phyloP scores from a whole-genome alignment of 2,113 vertebrate genomes.

The Athene noctua region DNA sequence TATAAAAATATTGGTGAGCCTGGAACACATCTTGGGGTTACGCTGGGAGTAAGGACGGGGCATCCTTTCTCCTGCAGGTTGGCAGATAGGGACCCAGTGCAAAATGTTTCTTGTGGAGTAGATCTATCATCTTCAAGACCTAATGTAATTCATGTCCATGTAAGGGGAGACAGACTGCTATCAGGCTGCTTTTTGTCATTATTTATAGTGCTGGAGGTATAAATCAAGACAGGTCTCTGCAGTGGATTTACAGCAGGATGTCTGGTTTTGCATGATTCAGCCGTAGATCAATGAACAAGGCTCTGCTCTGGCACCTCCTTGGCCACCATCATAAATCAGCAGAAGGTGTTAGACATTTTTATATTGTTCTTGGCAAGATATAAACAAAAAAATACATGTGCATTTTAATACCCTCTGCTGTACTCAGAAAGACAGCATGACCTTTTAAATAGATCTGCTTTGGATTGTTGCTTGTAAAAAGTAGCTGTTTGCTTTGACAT shows the following conservation, averaged over 20 bases:
- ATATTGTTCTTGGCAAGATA: conserved; percentile 46
- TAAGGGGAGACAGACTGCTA: conserved; percentile 1
- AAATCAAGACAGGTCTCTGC: conserved; percentile 35
- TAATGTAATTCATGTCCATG: not conserved
- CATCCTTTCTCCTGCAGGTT: not conserved
- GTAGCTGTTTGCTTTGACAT: not conserved
- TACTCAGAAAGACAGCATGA: not conserved
- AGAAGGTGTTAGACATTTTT: conserved; percentile 30
- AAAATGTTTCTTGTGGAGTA: not conserved
- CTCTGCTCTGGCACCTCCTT: conserved; percentile 35
- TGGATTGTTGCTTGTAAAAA: not conserved
- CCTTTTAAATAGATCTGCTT: conserved; percentile 5
- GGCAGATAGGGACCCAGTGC: not conserved
- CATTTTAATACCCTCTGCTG: not conserved
- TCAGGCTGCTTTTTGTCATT: conserved; percentile 26
- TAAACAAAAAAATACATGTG: not conserved
- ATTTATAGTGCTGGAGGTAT: conserved; percentile 25
- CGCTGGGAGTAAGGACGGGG: not conserved
- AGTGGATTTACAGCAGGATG: conserved; percentile 49
- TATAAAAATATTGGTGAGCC: not conserved
- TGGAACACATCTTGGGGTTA: not conserved
- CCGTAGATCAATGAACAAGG: conserved; percentile 33
- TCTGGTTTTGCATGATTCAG: conserved; percentile 38
- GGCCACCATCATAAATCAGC: conserved; percentile 26
- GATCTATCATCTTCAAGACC: conserved; percentile 22